Conservation (phyloP, 2,888 invertebrate species). For the Spatulosminthurus flaviceps region DNA sequence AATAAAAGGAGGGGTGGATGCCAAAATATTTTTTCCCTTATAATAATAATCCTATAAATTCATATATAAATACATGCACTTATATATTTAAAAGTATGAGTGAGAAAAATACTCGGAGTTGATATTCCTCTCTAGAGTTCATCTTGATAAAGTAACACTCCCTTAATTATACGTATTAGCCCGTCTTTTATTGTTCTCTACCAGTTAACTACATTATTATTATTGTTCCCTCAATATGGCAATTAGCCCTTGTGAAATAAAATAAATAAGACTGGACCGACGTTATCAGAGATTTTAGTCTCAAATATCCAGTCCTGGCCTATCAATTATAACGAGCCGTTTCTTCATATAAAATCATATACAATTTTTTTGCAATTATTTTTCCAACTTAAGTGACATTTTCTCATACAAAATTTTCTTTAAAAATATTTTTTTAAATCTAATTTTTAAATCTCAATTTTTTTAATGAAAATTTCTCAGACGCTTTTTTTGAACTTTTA, state of each 20-base stretch:
- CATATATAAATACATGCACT: too few species aligned
- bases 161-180: conserved; percentile 35
- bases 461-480: too few species aligned
- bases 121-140: conserved; percentile 19
- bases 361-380: not conserved
- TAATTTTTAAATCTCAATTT: not conserved
- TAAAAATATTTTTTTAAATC: not conserved
- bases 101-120: too few species aligned
- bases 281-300: conserved; percentile 6
- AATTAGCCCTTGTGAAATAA: conserved; percentile 26
- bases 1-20: too few species aligned
- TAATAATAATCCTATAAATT: too few species aligned
- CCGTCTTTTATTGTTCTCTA: conserved; percentile 17
- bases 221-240: conserved; percentile 10
- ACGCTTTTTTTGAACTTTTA: too few species aligned
- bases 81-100: too few species aligned
- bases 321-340: conserved; percentile 12
- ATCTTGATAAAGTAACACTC: conserved; percentile 41
- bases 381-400: not conserved
- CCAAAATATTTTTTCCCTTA: too few species aligned
- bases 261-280: conserved; percentile 36
- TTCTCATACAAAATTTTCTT: not conserved
- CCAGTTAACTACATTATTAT: conserved; percentile 10
- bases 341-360: not conserved
- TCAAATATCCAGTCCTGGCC: not conserved